Percentiles rank a stretch among this genome's conserved stretches.
Evolutionary conservation across 2,888 invertebrate genomes (phyloP).

Genomic region (Xylophagus ater): DNA sequence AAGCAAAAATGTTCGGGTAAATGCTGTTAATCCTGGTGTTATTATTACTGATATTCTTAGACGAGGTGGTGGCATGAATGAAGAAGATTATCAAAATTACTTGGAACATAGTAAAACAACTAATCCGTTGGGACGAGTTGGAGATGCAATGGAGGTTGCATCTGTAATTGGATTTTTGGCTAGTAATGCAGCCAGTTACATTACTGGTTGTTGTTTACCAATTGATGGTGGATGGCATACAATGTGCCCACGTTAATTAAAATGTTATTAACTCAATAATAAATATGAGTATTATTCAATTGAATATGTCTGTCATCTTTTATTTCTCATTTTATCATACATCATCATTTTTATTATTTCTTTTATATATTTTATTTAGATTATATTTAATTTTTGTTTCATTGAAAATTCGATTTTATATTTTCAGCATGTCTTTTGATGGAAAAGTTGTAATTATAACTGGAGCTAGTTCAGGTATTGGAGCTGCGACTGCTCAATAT

Average conservation of each 20-base stretch:
- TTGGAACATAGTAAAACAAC: constrained; percentile 70
- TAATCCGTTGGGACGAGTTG: constrained; percentile 83
- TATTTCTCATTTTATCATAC: too few species aligned
- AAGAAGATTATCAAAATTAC: constrained; percentile 66
- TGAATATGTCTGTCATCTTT: too few species aligned
- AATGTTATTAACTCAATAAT: not conserved
- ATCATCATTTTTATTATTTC: too few species aligned
- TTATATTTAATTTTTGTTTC: constrained; percentile 52
- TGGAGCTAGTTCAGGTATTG: too few species aligned
- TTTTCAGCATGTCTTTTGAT: too few species aligned
- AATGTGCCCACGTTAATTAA: constrained; percentile 55
- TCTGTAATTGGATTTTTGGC: constrained; percentile 81
- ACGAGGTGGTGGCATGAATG: constrained; percentile 64
- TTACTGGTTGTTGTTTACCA: constrained; percentile 58
- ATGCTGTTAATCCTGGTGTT: constrained; percentile 88
- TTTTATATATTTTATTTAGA: too few species aligned
- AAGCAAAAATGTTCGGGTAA: constrained; percentile 68
- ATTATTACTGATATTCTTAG: constrained; percentile 79
- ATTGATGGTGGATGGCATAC: constrained; percentile 52
- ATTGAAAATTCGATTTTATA: constrained; percentile 45
- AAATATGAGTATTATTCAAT: too few species aligned
- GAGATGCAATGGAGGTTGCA: constrained; percentile 73
- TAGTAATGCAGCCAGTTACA: constrained; percentile 57
- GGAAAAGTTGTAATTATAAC: too few species aligned
- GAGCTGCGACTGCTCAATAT: too few species aligned